A percentile compares a stretch with the other conserved stretches of the same genome.
Evolutionary conservation across 2,797 vertebrate genomes (phyloP).

Genomic region (Peromyscus nudipes): DNA sequence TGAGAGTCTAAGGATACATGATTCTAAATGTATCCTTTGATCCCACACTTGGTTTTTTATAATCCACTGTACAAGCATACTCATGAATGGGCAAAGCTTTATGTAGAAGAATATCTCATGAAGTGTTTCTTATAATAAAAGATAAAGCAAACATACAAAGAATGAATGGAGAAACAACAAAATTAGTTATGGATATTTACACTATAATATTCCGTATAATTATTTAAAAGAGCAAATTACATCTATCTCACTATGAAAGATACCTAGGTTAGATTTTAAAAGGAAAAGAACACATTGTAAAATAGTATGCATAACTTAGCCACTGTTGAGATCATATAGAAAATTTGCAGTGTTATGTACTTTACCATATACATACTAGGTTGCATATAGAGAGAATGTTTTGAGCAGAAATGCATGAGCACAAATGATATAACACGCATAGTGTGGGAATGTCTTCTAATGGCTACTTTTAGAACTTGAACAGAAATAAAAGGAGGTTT

Average conservation of each 20-base stretch:
- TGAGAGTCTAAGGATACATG: neutral
- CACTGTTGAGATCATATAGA: neutral
- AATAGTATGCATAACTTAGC: neutral
- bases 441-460: neutral
- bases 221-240: slow-evolving; percentile 17
- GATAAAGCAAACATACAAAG: neutral
- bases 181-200: neutral
- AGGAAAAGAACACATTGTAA: neutral
- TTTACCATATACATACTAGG: neutral
- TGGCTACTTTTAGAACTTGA: neutral
- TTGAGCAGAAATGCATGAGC: neutral
- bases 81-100: neutral
- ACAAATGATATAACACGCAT: neutral
- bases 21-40: neutral
- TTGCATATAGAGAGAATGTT: neutral
- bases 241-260: neutral
- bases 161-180: neutral
- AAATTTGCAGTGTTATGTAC: neutral
- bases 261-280: neutral
- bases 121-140: neutral
- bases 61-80: neutral
- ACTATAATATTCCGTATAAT: neutral
- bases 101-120: neutral
- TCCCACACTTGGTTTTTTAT: neutral
- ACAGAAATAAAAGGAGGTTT: neutral